These are phyloP conservation scores for Pristionchus mayeri DNA, from an alignment of 2,888 invertebrate genomes.

Conservation along the genomic window DNA sequence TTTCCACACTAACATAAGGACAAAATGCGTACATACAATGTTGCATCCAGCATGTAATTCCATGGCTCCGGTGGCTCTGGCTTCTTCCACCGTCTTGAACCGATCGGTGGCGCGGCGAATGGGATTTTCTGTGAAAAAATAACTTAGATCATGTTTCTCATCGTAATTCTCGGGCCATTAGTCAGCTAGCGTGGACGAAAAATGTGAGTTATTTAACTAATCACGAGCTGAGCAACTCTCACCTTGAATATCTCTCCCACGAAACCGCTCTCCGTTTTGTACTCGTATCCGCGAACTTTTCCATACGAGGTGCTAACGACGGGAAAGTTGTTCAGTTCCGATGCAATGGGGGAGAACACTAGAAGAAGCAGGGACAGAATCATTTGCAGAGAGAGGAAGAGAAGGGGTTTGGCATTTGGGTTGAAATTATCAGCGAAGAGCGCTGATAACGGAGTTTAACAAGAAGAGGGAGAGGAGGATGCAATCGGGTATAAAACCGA, in stretches of 20 bases:
- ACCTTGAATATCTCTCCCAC: slow-evolving; percentile 13
- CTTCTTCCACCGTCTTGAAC: background rate
- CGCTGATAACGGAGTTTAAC: background rate
- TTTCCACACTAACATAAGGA: background rate
- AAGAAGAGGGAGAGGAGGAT: no score
- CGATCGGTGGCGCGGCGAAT: background rate
- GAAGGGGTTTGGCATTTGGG: background rate
- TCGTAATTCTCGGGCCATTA: no score
- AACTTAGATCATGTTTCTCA: no score
- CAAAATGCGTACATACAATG: background rate
- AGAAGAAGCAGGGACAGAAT: background rate
- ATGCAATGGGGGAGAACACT: background rate
- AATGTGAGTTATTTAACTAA: no score
- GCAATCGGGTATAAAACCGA: no score
- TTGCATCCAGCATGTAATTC: background rate
- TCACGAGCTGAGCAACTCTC: no score
- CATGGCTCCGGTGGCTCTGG: slow-evolving; percentile 11
- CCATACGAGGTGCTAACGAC: background rate
- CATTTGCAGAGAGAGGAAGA: background rate
- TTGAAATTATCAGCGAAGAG: background rate
- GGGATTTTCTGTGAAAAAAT: background rate
- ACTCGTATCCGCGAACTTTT: background rate
- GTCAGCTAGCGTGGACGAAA: no score
- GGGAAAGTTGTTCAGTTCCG: background rate
- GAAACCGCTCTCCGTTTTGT: slow-evolving; percentile 2